Evolutionary conservation across 2,888 invertebrate genomes (phyloP).

Genomic region (Drosophila quinaria): DNA sequence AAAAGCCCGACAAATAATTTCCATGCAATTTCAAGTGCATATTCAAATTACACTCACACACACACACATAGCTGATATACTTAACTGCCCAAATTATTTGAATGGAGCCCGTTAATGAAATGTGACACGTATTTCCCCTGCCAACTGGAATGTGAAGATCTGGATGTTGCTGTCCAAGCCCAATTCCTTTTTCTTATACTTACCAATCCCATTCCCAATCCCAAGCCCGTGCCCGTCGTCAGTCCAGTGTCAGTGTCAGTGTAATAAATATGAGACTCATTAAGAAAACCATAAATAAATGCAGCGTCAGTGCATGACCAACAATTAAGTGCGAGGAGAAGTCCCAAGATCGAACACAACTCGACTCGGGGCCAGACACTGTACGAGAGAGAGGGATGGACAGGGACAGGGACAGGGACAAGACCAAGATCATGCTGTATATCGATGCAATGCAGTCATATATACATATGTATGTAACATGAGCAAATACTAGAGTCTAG

Average conservation of each 20-base stretch:
- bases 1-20: slow-evolving; percentile 66
- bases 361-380: slow-evolving; percentile 26
- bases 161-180: slow-evolving; percentile 17
- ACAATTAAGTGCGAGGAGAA: slow-evolving; percentile 71
- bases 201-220: slow-evolving; percentile 28
- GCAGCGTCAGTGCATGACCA: slow-evolving; percentile 78
- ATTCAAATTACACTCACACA: slow-evolving; percentile 68
- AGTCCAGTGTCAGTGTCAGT: slow-evolving; percentile 57
- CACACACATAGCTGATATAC: slow-evolving; percentile 31
- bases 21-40: slow-evolving; percentile 75
- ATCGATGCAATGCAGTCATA: slow-evolving; percentile 33
- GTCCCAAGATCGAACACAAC: slow-evolving; percentile 42
- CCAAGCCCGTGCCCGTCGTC: slow-evolving; percentile 52
- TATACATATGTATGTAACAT: slow-evolving; percentile 70
- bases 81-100: slow-evolving; percentile 59
- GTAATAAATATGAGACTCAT: slow-evolving; percentile 80
- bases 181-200: slow-evolving; percentile 14
- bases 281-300: slow-evolving; percentile 83
- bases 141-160: slow-evolving; percentile 38
- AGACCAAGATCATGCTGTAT: slow-evolving; percentile 48
- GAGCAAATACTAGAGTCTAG: slow-evolving; percentile 62
- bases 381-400: slow-evolving; percentile 3
- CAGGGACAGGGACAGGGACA: too few relatives aligned
- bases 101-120: slow-evolving; percentile 74
- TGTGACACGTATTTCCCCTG: slow-evolving; percentile 74